Base-by-base conservation (phyloP, 2,888 invertebrate species). In the Drosophila anomelani region DNA sequence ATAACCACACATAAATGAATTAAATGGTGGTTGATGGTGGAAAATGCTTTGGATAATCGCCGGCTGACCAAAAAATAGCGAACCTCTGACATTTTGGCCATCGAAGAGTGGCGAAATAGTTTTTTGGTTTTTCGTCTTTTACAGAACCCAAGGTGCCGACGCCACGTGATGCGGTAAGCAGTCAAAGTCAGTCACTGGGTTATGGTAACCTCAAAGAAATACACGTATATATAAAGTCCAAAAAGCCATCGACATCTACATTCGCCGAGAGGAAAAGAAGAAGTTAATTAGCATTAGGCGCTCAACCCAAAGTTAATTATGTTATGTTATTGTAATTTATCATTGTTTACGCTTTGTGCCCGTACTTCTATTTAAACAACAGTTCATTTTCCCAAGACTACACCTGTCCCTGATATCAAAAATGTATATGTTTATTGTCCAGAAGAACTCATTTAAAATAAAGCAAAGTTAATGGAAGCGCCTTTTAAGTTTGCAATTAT, bases 141-240 rank as follows among this genome's bases (percentile, higher is more conserved):
- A 76, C 68, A 80, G 85, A 81, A 84, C 84, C 79, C 64, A 70
- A 70, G 69, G 69, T 46, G 68, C 15, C 60, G 44, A 41, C 41
- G 36, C 57, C 78, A 78, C 67, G 64, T 72, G 77, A 79, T 75
- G 80, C 57, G 59, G 56, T 53, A 54, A 58, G 49, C 58, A 58
- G 43, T 54, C 62, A 80, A 81, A 81, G 83, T 79, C 85, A 83
- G 82, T 83, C 83, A 82, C 57, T 82, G 83, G 85, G 86, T 85
- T 82, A 85, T 77, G 85, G 73, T 55, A 77, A 63, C 54, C 64
- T 66, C 51, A 36, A 51, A 34, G 9, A 20, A 51, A 63, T 17
- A 38, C 13, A 29, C 10, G 17, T 17, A 43, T 20, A 20, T 43
- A 60, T 29, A 70, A 59, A 36, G 43, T 17, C 23, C 32, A 23